Evolutionary conservation across 2,797 vertebrate genomes (phyloP).

Genomic region (Onychomys leucogaster): DNA sequence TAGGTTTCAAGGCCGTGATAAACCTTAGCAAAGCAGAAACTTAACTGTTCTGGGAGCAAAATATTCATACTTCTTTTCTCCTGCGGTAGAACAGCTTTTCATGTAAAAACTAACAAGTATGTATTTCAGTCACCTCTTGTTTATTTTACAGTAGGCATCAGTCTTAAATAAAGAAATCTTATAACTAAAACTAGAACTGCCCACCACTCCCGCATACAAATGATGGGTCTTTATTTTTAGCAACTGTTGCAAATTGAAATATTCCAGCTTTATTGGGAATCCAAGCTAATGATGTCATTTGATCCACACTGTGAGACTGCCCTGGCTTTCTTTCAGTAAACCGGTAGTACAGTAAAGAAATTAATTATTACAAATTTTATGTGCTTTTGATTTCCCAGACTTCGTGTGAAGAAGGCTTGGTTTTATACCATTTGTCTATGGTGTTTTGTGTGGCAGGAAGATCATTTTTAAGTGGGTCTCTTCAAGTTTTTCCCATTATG

Average conservation of each 20-base stretch:
- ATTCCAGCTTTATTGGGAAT: conserved; percentile 57
- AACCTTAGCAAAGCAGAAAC: not conserved
- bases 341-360: not conserved
- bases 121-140: conserved; percentile 33
- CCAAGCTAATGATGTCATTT: conserved; percentile 73
- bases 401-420: not conserved
- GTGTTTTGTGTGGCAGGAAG: conserved; percentile 35
- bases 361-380: conserved; percentile 68
- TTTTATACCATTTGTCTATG: conserved; percentile 1
- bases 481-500: conserved; percentile 34
- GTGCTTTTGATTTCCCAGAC: conserved; percentile 47
- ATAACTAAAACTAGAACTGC: conserved; percentile 47
- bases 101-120: not conserved
- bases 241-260: conserved; percentile 62
- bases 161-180: conserved; percentile 16
- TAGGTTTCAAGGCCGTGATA: conserved; percentile 24
- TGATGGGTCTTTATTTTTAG: conserved; percentile 67
- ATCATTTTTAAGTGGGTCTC: conserved; percentile 28
- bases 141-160: conserved; percentile 44
- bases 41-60: not conserved
- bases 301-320: conserved; percentile 40
- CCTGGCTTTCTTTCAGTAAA: conserved; percentile 40
- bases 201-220: conserved; percentile 10
- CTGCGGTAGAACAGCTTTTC: not conserved
- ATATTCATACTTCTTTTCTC: not conserved